Conservation (phyloP, 2,113 vertebrate genomes). For the Hyperopisus bebe region DNA sequence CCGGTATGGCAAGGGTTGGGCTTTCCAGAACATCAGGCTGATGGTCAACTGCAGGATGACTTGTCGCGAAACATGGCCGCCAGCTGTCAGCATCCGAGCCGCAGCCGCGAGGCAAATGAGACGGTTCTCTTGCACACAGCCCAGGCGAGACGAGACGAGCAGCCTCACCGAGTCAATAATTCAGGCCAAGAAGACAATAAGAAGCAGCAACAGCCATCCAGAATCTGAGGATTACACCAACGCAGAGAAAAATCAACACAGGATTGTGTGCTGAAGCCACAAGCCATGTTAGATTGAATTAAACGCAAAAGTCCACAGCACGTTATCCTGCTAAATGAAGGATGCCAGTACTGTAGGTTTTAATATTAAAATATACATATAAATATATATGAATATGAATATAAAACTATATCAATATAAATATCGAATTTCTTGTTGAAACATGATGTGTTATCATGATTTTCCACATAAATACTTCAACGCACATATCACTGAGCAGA, state of each 20-base stretch:
- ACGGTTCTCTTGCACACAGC: not conserved
- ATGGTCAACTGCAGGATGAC: not conserved
- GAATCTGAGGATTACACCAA: not conserved
- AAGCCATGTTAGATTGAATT: not conserved
- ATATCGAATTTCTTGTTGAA: not conserved
- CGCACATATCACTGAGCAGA: not conserved
- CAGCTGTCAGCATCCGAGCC: not conserved
- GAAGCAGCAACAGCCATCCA: not conserved
- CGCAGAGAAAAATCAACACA: not conserved
- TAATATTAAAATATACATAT: no score
- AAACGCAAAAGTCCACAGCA: not conserved
- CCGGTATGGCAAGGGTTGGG: not conserved
- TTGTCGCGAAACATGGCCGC: not conserved
- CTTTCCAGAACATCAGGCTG: not conserved
- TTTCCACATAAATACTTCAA: not conserved
- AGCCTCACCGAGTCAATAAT: constrained; percentile 1
- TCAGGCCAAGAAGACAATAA: not conserved
- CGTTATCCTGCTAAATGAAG: not conserved
- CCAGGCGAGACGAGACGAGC: not conserved
- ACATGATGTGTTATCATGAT: not conserved
- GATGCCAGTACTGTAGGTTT: not conserved
- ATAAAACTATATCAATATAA: not conserved
- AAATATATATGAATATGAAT: no score
- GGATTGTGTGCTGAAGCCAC: not conserved
- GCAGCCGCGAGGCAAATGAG: not conserved